Percentiles rank a stretch among this genome's conserved stretches.
These are phyloP conservation scores for Channa maculata DNA, from an alignment of 2,113 vertebrate genomes.

Conservation along the genomic window DNA sequence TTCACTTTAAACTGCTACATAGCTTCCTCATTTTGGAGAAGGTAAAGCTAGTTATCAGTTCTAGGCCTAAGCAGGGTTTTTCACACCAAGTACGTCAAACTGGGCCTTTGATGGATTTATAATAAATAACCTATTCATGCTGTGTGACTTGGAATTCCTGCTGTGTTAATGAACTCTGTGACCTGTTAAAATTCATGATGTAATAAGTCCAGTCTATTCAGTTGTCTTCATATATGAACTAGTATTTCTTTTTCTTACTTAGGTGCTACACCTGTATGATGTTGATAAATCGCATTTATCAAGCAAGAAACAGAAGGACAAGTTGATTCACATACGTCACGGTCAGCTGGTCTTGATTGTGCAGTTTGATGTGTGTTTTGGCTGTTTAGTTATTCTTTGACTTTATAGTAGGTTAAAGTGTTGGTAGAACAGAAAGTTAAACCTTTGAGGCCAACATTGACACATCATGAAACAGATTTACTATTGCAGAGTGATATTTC, in stretches of 20 bases:
- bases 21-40: too few species aligned
- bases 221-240: not conserved
- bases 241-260: not conserved
- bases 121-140: not conserved
- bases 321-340: slow-evolving; percentile 37
- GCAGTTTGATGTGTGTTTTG: not conserved
- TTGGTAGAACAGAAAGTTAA: too few species aligned
- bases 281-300: slow-evolving; percentile 67
- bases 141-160: not conserved
- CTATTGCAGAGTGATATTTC: too few species aligned
- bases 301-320: slow-evolving; percentile 66
- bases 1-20: too few species aligned
- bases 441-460: too few species aligned
- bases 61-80: too few species aligned
- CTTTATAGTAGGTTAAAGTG: not conserved
- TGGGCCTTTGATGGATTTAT: too few species aligned
- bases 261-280: slow-evolving; percentile 86
- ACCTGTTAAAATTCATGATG: not conserved
- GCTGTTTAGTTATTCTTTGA: not conserved
- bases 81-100: too few species aligned
- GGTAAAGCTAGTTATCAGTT: too few species aligned
- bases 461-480: too few species aligned
- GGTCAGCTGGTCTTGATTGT: slow-evolving; percentile 46
- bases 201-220: too few species aligned
- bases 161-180: not conserved